A percentile compares a stretch with the other conserved stretches of the same genome.
Evolutionary conservation across 2,797 vertebrate genomes (phyloP).

Genomic region (Acridotheres tristis): DNA sequence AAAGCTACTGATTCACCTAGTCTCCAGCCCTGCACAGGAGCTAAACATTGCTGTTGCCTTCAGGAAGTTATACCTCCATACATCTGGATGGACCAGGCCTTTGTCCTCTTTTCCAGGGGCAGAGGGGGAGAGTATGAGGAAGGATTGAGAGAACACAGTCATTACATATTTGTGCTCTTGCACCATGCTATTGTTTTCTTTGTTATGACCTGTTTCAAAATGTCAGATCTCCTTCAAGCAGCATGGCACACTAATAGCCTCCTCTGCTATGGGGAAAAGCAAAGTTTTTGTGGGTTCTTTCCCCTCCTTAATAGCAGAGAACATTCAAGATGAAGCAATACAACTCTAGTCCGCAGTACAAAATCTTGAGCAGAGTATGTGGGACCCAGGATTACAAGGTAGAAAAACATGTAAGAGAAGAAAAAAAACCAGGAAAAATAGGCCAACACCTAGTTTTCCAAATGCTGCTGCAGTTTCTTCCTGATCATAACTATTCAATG

Average conservation of each 20-base stretch:
- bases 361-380: neutral
- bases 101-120: constrained; percentile 16
- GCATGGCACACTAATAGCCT: neutral
- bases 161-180: constrained; percentile 23
- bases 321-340: neutral
- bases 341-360: neutral
- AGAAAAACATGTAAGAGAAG: neutral
- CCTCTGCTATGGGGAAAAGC: constrained; percentile 6
- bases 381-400: neutral
- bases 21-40: neutral
- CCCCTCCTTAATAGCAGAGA: neutral
- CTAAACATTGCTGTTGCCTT: neutral
- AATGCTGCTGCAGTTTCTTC: neutral
- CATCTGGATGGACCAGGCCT: neutral
- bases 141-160: neutral
- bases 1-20: neutral
- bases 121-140: neutral
- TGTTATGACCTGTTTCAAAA: constrained; percentile 25
- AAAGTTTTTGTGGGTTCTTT: neutral
- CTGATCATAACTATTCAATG: neutral
- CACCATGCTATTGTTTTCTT: constrained; percentile 35
- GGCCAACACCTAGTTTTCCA: neutral
- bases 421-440: neutral
- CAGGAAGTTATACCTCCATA: neutral
- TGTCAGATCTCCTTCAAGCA: constrained; percentile 7